These are phyloP conservation scores for Microtus pennsylvanicus DNA, from an alignment of 2,113 vertebrate genomes.

Conservation along the genomic window DNA sequence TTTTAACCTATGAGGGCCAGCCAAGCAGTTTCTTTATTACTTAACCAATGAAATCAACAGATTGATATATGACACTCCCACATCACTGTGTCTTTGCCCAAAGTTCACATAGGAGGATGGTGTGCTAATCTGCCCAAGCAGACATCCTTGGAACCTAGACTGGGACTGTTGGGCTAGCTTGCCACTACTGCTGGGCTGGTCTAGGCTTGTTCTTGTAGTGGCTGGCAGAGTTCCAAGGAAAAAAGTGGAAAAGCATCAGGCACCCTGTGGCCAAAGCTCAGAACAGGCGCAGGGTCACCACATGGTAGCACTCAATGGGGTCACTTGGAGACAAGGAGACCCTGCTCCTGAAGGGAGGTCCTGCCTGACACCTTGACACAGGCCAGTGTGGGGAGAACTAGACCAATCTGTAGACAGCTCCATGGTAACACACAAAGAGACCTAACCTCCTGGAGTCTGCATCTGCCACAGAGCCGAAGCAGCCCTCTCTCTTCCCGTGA, in stretches of 20 bases:
- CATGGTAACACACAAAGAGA: too few species aligned
- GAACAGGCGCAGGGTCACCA: accelerated
- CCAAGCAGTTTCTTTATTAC: too few species aligned
- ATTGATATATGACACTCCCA: too few species aligned
- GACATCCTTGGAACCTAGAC: neutral
- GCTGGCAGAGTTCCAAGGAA: neutral
- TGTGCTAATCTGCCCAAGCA: neutral
- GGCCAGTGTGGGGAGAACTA: neutral
- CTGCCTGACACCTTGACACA: neutral
- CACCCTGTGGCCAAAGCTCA: neutral
- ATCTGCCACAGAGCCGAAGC: neutral
- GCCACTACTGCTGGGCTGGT: neutral
- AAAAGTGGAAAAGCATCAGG: neutral
- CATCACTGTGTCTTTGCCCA: too few species aligned
- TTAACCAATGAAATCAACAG: too few species aligned
- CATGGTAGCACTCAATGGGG: accelerated
- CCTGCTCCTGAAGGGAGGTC: neutral
- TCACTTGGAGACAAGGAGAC: accelerated
- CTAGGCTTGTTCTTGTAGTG: neutral
- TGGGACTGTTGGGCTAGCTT: neutral
- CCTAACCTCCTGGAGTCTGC: neutral
- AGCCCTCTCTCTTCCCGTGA: too few species aligned
- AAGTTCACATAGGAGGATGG: neutral
- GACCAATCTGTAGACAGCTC: too few species aligned
- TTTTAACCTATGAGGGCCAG: too few species aligned